Evolutionary conservation across 2,888 invertebrate species (phyloP).

Genomic region (Athripsodes cinereus): DNA sequence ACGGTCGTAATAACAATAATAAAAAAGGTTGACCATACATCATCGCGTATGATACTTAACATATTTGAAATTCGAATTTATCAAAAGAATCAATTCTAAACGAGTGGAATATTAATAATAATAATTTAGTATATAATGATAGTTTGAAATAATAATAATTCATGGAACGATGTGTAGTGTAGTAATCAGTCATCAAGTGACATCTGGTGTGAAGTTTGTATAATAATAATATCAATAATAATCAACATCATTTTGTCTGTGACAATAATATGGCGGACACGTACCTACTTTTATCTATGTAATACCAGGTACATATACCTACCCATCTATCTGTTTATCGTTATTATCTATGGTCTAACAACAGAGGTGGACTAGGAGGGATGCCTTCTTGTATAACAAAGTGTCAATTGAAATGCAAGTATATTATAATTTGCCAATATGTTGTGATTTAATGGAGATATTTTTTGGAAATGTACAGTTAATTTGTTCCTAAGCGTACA

Average conservation of each 20-base stretch:
- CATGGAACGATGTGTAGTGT: background rate
- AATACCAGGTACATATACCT: no score
- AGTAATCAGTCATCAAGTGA: background rate
- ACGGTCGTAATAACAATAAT: no score
- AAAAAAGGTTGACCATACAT: background rate
- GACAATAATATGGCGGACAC: background rate
- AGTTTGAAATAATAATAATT: background rate
- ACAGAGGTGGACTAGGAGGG: background rate
- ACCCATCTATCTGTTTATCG: no score
- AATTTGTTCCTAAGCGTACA: no score
- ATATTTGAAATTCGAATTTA: background rate
- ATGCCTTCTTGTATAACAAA: no score
- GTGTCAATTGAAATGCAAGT: no score
- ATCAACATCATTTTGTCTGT: background rate
- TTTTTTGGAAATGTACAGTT: no score
- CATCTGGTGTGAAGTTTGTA: slow-evolving; percentile 1
- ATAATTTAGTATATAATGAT: background rate
- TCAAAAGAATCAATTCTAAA: slow-evolving; percentile 2
- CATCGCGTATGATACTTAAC: background rate
- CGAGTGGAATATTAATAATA: background rate
- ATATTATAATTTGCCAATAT: no score
- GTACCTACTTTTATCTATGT: no score
- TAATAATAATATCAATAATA: slow-evolving; percentile 2
- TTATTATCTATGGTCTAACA: background rate
- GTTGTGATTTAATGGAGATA: no score